phyloP scores from a whole-genome alignment of 2,888 invertebrate genomes.

The Ganaspis brasiliensis region DNA sequence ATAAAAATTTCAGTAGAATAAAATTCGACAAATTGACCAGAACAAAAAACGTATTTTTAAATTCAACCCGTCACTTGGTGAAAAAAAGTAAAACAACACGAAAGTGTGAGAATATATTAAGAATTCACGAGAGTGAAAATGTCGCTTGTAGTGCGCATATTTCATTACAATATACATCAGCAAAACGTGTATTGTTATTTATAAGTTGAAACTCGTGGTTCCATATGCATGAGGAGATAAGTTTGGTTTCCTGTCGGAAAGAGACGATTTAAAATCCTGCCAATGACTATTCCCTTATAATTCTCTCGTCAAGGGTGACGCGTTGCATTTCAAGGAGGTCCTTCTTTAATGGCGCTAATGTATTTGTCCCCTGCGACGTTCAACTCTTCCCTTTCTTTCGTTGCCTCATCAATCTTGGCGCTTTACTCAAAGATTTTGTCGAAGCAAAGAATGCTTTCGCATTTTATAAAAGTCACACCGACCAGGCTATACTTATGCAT shows the following conservation, averaged over 20 bases:
- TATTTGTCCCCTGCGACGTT: slow-evolving; percentile 52
- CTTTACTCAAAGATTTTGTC: slow-evolving; percentile 43
- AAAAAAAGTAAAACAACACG: background rate
- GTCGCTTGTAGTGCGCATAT: slow-evolving; percentile 21
- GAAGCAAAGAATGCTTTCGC: slow-evolving; percentile 49
- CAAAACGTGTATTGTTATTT: slow-evolving; percentile 11
- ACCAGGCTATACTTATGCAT: background rate
- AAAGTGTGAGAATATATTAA: background rate
- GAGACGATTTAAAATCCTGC: slow-evolving; percentile 41
- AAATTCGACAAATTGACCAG: too few relatives aligned
- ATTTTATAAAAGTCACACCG: slow-evolving; percentile 24
- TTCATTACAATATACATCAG: background rate
- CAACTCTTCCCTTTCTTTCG: slow-evolving; percentile 49
- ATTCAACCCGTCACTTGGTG: too few relatives aligned
- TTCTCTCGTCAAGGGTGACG: slow-evolving; percentile 50
- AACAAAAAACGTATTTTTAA: too few relatives aligned
- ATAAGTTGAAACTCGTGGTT: background rate
- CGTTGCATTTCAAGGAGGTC: slow-evolving; percentile 57
- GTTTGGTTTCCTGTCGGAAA: slow-evolving; percentile 36
- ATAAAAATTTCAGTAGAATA: too few relatives aligned
- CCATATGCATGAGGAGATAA: slow-evolving; percentile 42
- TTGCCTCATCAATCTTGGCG: slow-evolving; percentile 55
- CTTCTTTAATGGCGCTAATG: slow-evolving; percentile 59
- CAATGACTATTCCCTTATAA: slow-evolving; percentile 55
- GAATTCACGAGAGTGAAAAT: background rate